Conservation (phyloP, 2,797 vertebrate species). For the Jordanella pulchra region DNA sequence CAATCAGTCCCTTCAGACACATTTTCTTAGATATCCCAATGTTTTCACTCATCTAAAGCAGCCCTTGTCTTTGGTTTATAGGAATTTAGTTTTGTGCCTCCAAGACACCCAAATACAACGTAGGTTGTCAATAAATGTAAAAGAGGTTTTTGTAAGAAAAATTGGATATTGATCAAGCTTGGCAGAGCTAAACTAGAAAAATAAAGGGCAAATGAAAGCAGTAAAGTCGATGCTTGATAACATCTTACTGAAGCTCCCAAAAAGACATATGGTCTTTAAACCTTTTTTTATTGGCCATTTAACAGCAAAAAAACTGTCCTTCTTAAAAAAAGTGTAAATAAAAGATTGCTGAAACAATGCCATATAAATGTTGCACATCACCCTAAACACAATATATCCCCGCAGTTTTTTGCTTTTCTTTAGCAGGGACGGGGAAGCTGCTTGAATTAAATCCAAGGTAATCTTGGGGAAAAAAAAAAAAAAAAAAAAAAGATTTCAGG, state of each 20-base stretch:
- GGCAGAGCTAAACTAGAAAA: neutral
- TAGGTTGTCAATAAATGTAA: constrained; percentile 11
- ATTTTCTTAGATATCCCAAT: constrained; percentile 8
- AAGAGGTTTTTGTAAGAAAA: constrained; percentile 11
- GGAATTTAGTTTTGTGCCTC: constrained; percentile 23
- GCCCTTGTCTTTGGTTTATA: constrained; percentile 4
- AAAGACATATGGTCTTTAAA: neutral
- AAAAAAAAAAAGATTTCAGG: too few species aligned
- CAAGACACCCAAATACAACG: constrained; percentile 1
- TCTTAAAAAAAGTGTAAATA: neutral
- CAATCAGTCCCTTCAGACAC: neutral
- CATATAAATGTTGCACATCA: neutral
- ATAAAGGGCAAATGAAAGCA: neutral
- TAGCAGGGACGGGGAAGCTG: neutral
- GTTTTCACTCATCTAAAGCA: neutral
- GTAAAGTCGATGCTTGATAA: constrained; percentile 1
- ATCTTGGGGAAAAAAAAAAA: too few species aligned
- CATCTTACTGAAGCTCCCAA: neutral
- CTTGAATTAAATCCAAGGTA: too few species aligned
- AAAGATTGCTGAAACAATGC: neutral
- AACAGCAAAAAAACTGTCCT: neutral
- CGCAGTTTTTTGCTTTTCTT: neutral
- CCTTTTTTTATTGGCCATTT: too few species aligned
- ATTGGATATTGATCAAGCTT: constrained; percentile 8
- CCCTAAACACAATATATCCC: neutral